phyloP scores from a whole-genome alignment of 1,140 invertebrate species.

The Diabrotica virgifera region DNA sequence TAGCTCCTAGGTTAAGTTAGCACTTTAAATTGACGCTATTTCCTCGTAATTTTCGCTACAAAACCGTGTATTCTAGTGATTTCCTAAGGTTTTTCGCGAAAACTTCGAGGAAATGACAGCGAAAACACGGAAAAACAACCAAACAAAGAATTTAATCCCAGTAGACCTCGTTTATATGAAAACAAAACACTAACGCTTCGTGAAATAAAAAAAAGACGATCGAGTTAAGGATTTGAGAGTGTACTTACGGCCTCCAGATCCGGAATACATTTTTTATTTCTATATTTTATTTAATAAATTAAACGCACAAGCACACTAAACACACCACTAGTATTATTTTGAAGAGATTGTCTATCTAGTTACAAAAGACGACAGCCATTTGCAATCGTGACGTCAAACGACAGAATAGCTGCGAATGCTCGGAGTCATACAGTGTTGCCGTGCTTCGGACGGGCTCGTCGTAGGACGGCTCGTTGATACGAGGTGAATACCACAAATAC shows the following conservation, averaged over 20 bases:
- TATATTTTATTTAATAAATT: constrained; percentile 27
- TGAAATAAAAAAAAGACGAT: background rate
- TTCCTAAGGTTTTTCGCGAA: background rate
- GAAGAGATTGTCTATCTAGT: constrained; percentile 40
- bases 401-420: background rate
- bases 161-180: constrained; percentile 17
- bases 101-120: background rate
- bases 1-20: constrained; percentile 10
- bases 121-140: constrained; percentile 15
- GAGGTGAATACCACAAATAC: no score
- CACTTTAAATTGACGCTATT: background rate
- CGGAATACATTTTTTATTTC: constrained; percentile 42
- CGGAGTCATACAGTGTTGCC: no score
- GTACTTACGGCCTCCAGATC: constrained; percentile 46
- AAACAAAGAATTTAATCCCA: constrained; percentile 27
- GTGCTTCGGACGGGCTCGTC: no score
- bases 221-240: background rate
- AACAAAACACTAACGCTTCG: constrained; percentile 22
- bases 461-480: no score
- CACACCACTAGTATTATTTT: constrained; percentile 38
- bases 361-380: constrained; percentile 47
- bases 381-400: constrained; percentile 36
- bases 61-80: background rate
- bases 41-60: background rate
- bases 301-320: constrained; percentile 43